phyloP scores from a whole-genome alignment of 1,140 invertebrate species.

The Eupeodes corollae region DNA sequence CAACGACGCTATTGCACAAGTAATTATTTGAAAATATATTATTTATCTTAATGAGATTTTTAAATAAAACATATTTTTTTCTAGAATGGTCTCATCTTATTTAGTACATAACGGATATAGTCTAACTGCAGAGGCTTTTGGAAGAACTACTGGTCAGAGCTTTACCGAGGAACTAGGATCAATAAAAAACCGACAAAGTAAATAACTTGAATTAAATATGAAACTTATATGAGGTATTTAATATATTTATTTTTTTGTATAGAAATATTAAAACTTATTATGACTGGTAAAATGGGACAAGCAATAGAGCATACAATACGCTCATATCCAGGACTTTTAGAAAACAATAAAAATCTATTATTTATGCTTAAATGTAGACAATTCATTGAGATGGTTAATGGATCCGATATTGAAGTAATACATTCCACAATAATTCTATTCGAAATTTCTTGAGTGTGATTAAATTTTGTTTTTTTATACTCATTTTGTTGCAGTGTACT shows the following conservation, averaged over 20 bases:
- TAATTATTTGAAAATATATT: conserved; percentile 31
- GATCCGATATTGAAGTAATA: conserved; percentile 56
- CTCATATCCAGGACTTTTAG: conserved; percentile 82
- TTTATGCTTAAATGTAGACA: conserved; percentile 94
- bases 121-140: conserved; percentile 92
- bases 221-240: not conserved
- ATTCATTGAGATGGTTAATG: conserved; percentile 92
- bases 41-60: not conserved
- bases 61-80: conserved; percentile 13
- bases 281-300: conserved; percentile 86
- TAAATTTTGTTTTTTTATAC: not conserved
- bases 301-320: conserved; percentile 82
- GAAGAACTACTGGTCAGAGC: conserved; percentile 75
- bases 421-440: not conserved
- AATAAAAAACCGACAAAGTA: conserved; percentile 95
- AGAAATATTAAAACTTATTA: conserved; percentile 89
- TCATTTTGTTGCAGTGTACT: conserved; percentile 6
- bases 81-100: conserved; percentile 92
- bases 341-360: conserved; percentile 78
- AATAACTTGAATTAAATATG: no score
- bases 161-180: conserved; percentile 89
- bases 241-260: conserved; percentile 27
- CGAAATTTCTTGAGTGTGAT: not conserved
- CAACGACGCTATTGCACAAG: conserved; percentile 84
- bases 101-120: conserved; percentile 96